A percentile compares a stretch with the other conserved stretches of the same genome.
Conservation (phyloP, 2,113 vertebrate species). For the Neoarius graeffei region DNA sequence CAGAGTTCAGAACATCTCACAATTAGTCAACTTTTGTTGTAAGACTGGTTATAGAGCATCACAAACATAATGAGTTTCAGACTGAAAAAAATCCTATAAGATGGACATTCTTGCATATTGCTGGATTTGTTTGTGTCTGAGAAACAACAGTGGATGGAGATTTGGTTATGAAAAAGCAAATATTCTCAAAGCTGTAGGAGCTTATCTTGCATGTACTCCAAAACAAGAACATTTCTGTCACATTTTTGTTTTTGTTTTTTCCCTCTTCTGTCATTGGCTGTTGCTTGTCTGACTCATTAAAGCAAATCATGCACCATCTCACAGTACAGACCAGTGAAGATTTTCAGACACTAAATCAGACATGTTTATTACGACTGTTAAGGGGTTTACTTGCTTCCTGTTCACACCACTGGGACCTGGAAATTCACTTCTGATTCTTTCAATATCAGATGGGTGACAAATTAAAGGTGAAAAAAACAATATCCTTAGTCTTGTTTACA, state of each 20-base stretch:
- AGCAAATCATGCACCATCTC: not conserved
- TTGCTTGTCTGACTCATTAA: not conserved
- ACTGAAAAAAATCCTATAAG: not conserved
- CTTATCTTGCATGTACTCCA: not conserved
- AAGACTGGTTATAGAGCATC: not conserved
- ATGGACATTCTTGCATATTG: not conserved
- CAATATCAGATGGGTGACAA: not conserved
- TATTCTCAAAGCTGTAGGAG: not conserved
- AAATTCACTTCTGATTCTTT: not conserved
- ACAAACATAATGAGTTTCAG: not conserved
- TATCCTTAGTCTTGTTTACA: not conserved
- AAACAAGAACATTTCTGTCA: not conserved
- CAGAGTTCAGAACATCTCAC: not conserved
- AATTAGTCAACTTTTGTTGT: not conserved
- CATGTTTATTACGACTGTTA: not conserved
- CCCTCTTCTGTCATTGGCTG: no score
- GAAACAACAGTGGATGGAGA: not conserved
- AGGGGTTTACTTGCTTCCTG: not conserved
- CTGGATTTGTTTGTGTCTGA: not conserved
- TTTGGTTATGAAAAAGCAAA: constrained; percentile 1
- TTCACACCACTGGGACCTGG: not conserved
- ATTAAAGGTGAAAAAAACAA: not conserved
- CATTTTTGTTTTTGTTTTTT: not conserved
- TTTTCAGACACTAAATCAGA: not conserved
- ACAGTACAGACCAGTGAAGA: not conserved